Evolutionary conservation across 92 coral and sea anemone species (phyloP), one percentile per base, ranked within the genome.

Genomic region (Umimayanthus kanabou): DNA sequence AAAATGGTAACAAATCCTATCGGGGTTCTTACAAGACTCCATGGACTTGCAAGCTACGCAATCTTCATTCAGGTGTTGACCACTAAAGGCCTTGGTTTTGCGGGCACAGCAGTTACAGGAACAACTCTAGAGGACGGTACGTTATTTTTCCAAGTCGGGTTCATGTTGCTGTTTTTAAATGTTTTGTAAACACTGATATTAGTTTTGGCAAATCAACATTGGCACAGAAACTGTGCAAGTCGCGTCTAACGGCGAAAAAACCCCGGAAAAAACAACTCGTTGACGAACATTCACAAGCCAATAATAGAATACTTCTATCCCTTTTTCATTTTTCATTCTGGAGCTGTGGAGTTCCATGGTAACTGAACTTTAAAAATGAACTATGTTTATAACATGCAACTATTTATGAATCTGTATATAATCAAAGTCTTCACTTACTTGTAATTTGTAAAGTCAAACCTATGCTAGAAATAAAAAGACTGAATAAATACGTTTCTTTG

Each of bases 71-170:
- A 81, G 42, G 76, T 64, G 23, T 4, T 81, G 25, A 81, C 85
- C 0, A 81, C 85, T 23, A 81, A 81, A 81, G 85, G 85, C 22
- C 45, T 42, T 81, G 85, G 85, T 37, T 64, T 81, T 39, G 16
- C 22, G 20, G 66, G 85, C 25, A 18, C 28, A 65, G 1, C 30
- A 4, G 72, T 39, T 45, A 69, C 26, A 8, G 85, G 75, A 16
- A 81, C 22, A 1, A 81, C 85, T 2, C 39, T 22, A 69, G 85
- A 81, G 55, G 85, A 81, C 11, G 76, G 85, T 81, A 64, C 9
- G 85, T 39, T 15, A 39, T n/a, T 72, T 7, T 72, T 72, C 7
- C 40, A 20, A 61, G 69, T 20, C 69, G 69, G 14, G 69, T 5
- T 57, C 20, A 15, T 57, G 23, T 9, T 57, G 20, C 16, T 57